phyloP scores from a whole-genome alignment of 2,888 invertebrate genomes.

The Diplolepis rosae region DNA sequence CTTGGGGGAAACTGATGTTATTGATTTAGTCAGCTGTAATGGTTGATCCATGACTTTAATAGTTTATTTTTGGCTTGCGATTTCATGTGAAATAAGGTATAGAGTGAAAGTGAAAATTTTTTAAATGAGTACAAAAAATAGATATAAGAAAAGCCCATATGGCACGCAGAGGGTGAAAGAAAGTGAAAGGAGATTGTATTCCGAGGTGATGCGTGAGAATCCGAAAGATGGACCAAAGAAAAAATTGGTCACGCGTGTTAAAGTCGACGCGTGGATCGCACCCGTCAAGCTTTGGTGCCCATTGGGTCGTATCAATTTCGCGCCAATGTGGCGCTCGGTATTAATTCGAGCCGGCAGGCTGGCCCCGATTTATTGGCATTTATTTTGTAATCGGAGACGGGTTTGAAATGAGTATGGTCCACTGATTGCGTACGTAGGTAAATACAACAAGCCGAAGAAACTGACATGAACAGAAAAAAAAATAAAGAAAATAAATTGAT shows the following conservation, averaged over 20 bases:
- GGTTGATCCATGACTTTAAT: too few species aligned
- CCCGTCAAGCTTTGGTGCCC: conserved; percentile 33
- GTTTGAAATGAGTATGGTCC: conserved; percentile 37
- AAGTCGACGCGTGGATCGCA: conserved; percentile 48
- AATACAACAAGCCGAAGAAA: conserved; percentile 19
- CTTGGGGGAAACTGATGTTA: too few species aligned
- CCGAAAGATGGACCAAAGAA: conserved; percentile 32
- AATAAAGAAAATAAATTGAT: neutral
- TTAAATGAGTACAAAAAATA: too few species aligned
- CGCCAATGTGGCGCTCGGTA: conserved; percentile 50
- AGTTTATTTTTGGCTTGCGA: too few species aligned
- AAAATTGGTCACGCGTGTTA: conserved; percentile 39
- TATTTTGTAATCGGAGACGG: conserved; percentile 61
- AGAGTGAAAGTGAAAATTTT: too few species aligned
- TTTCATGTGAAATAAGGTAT: too few species aligned
- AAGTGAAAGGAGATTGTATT: neutral
- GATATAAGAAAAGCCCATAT: too few species aligned
- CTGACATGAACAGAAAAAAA: conserved; percentile 14
- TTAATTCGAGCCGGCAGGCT: conserved; percentile 57
- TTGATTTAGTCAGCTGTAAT: too few species aligned
- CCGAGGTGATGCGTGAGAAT: conserved; percentile 30
- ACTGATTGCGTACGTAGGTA: conserved; percentile 42
- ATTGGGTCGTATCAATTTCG: conserved; percentile 58
- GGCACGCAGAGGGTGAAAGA: neutral
- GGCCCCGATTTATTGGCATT: conserved; percentile 61